These are phyloP conservation scores for Conchocele bisecta DNA, from an alignment of 2,888 invertebrate genomes.

Conservation along the genomic window DNA sequence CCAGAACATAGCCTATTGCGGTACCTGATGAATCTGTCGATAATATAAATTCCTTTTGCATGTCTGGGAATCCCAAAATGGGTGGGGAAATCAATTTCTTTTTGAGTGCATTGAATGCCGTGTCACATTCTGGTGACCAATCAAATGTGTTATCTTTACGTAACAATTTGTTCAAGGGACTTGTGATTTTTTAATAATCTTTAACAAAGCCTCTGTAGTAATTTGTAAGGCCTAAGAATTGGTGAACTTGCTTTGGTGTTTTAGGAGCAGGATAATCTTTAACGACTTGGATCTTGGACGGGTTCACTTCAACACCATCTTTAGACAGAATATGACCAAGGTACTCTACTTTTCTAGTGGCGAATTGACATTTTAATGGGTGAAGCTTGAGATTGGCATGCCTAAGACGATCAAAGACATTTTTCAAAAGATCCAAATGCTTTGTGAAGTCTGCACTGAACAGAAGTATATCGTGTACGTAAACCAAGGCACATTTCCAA, in stretches of 20 bases:
- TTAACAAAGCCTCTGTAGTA: conserved; percentile 52
- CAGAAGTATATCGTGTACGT: conserved; percentile 59
- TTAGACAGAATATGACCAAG: conserved; percentile 41
- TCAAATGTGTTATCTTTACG: conserved; percentile 37
- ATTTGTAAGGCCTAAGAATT: conserved; percentile 44
- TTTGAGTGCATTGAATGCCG: conserved; percentile 32
- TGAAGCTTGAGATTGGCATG: conserved; percentile 37
- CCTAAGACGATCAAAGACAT: conserved; percentile 32
- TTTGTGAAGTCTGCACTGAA: conserved; percentile 24
- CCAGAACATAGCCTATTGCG: conserved; percentile 41
- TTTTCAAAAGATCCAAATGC: conserved; percentile 29
- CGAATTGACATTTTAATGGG: conserved; percentile 43
- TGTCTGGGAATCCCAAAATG: conserved; percentile 36
- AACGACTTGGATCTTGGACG: conserved; percentile 35
- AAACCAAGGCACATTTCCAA: conserved; percentile 53
- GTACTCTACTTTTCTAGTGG: conserved; percentile 17
- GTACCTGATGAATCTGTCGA: conserved; percentile 1
- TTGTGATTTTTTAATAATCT: conserved; percentile 47
- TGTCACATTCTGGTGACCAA: conserved; percentile 49
- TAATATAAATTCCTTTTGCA: conserved; percentile 7
- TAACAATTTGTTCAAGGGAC: conserved; percentile 45
- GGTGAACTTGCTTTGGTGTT: conserved; percentile 30
- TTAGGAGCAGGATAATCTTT: conserved; percentile 46
- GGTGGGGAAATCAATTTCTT: conserved; percentile 21
- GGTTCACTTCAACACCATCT: conserved; percentile 52